These are phyloP conservation scores for Brachionus calyciflorus DNA, from an alignment of 1,140 invertebrate species.

Conservation along the genomic window DNA sequence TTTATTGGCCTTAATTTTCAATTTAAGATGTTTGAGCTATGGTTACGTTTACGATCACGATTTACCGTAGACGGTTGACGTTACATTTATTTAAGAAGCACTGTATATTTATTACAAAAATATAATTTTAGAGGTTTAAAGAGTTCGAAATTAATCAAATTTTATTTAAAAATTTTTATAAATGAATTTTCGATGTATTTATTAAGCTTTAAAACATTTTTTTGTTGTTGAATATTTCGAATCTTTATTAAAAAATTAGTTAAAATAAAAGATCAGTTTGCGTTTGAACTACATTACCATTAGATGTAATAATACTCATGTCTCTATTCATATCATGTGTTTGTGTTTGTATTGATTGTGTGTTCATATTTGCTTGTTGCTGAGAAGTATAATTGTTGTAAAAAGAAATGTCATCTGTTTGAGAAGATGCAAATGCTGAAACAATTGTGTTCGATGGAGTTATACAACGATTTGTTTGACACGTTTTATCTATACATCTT, in stretches of 20 bases:
- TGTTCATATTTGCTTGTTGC: background rate
- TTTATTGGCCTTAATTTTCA: too few relatives aligned
- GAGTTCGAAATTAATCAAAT: too few relatives aligned
- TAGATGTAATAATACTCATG: background rate
- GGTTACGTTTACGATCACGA: too few relatives aligned
- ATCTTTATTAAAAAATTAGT: background rate
- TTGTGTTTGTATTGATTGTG: background rate
- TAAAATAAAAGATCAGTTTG: background rate
- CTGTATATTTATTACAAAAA: too few relatives aligned
- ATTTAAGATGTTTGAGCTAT: too few relatives aligned
- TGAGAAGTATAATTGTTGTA: background rate
- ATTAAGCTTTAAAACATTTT: too few relatives aligned
- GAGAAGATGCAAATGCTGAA: background rate
- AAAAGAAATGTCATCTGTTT: background rate
- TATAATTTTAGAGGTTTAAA: too few relatives aligned
- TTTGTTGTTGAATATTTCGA: too few relatives aligned
- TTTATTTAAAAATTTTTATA: too few relatives aligned
- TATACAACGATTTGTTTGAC: constrained; percentile 3
- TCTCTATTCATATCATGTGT: background rate
- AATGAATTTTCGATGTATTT: too few relatives aligned
- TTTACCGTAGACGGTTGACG: too few relatives aligned
- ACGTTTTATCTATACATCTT: background rate
- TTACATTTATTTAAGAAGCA: too few relatives aligned
- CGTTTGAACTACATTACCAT: background rate
- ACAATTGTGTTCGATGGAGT: background rate